A percentile compares a stretch with the other conserved stretches of the same genome.
phyloP scores from a whole-genome alignment of 2,113 vertebrate genomes.

The Vicugna pacos region DNA sequence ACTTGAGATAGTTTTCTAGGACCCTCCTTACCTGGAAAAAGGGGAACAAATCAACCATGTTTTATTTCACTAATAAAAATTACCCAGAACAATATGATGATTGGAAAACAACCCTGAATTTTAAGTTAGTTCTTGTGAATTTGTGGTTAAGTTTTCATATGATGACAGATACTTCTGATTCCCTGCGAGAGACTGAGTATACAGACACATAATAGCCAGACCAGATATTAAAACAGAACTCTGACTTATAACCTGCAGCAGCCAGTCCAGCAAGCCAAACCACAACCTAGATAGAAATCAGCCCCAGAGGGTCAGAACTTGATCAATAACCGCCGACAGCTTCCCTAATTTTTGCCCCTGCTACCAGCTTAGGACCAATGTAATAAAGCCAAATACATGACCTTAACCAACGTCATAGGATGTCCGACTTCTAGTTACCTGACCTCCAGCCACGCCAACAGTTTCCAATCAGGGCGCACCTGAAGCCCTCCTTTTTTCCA shows the following conservation, averaged over 20 bases:
- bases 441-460: no score
- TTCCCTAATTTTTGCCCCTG: neutral
- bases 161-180: neutral
- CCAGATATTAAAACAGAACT: neutral
- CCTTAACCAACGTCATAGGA: neutral
- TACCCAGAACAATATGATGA: neutral
- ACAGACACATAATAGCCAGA: neutral
- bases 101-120: neutral
- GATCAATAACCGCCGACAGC: neutral
- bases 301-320: neutral
- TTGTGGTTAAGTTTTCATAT: neutral
- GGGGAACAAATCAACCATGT: neutral
- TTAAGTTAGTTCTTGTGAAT: neutral
- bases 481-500: neutral
- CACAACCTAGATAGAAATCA: neutral
- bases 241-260: neutral
- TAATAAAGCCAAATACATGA: neutral
- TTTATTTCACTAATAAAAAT: slow-evolving; percentile 46
- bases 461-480: neutral
- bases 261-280: neutral
- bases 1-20: neutral
- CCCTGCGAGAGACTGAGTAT: neutral
- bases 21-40: neutral
- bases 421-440: neutral
- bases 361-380: neutral